These are phyloP conservation scores for Rhorus exstirpatorius DNA, from an alignment of 2,888 invertebrate species.

Conservation along the genomic window DNA sequence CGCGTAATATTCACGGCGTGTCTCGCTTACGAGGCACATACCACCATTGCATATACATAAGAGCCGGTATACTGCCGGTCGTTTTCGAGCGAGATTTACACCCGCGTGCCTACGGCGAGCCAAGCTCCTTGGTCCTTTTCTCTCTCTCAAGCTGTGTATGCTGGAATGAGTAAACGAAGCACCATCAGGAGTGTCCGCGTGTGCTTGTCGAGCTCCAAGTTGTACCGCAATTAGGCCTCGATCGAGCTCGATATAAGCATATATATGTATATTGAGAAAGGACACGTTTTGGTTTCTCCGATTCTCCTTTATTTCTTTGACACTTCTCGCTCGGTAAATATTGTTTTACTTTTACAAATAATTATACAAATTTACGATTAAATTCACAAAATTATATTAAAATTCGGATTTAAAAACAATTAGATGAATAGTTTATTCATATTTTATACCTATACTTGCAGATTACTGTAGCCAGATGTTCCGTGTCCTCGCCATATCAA, in stretches of 20 bases:
- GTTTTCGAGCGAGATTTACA: constrained; percentile 70
- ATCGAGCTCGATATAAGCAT: constrained; percentile 62
- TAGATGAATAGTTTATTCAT: too few relatives aligned
- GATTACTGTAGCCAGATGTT: too few relatives aligned
- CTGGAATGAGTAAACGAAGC: constrained; percentile 45
- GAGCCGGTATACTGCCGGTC: constrained; percentile 34
- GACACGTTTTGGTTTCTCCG: constrained; percentile 18
- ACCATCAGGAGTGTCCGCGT: constrained; percentile 46
- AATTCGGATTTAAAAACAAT: too few relatives aligned
- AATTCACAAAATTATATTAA: too few relatives aligned
- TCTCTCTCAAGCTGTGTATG: constrained; percentile 12
- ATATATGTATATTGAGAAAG: constrained; percentile 5
- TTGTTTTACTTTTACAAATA: too few relatives aligned
- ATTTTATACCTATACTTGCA: too few relatives aligned
- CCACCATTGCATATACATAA: constrained; percentile 1
- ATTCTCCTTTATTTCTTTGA: constrained; percentile 17
- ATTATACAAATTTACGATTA: too few relatives aligned
- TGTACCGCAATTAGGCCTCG: constrained; percentile 71
- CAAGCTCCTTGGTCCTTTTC: constrained; percentile 45
- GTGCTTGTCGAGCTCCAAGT: constrained; percentile 46
- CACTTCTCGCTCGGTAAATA: constrained; percentile 14
- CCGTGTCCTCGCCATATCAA: too few relatives aligned
- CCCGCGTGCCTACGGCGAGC: constrained; percentile 65
- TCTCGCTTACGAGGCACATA: constrained; percentile 42
- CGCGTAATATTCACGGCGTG: constrained; percentile 61